phyloP scores from a whole-genome alignment of 2,888 invertebrate genomes.

The Drosophila dives region DNA sequence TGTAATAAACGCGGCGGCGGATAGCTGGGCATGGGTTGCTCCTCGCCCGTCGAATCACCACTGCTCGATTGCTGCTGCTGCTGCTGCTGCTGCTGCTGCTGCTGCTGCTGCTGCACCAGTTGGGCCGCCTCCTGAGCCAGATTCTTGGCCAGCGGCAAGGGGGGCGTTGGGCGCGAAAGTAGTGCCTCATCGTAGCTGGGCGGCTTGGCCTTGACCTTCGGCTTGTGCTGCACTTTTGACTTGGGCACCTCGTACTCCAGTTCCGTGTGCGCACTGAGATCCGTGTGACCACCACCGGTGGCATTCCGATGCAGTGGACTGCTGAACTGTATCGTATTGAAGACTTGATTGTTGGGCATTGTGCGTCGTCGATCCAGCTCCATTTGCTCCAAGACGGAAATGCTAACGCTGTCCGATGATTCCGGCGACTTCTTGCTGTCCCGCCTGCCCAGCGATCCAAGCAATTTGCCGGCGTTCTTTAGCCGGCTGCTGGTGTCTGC shows the following conservation, averaged over 20 bases:
- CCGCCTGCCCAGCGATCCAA: slow-evolving; percentile 69
- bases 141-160: slow-evolving; percentile 56
- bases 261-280: slow-evolving; percentile 56
- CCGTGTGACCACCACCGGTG: slow-evolving; percentile 65
- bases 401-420: background rate
- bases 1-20: slow-evolving; percentile 83
- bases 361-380: slow-evolving; percentile 83
- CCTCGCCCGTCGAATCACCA: slow-evolving; percentile 60
- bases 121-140: slow-evolving; percentile 63
- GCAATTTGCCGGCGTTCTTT: slow-evolving; percentile 78
- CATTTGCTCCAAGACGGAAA: slow-evolving; percentile 12
- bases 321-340: slow-evolving; percentile 83
- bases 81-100: background rate
- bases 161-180: slow-evolving; percentile 49
- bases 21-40: slow-evolving; percentile 82
- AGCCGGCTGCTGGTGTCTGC: slow-evolving; percentile 80
- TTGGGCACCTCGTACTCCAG: slow-evolving; percentile 80
- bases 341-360: slow-evolving; percentile 83
- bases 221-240: slow-evolving; percentile 58
- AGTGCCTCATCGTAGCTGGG: slow-evolving; percentile 83
- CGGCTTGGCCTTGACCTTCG: slow-evolving; percentile 57
- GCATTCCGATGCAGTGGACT: slow-evolving; percentile 83
- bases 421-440: slow-evolving; percentile 41
- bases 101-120: slow-evolving; percentile 28
- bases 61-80: slow-evolving; percentile 45